Percentiles rank a stretch among this genome's conserved stretches.
Conservation (phyloP, 2,888 invertebrate genomes). For the Lepidocyrtoides sp. region DNA sequence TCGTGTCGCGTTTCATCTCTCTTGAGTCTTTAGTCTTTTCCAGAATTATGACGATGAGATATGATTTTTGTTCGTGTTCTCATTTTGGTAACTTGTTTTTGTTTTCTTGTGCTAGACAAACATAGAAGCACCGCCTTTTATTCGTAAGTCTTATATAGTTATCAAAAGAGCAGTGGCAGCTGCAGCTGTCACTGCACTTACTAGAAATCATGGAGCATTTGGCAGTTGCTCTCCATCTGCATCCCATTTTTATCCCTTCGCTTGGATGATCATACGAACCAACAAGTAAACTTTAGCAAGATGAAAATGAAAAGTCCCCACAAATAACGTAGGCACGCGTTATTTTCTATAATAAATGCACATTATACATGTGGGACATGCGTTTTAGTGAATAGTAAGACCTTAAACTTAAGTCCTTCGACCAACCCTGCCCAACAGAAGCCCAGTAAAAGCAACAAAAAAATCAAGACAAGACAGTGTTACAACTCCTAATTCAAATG, state of each 20-base stretch:
- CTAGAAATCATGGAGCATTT: conserved; percentile 41
- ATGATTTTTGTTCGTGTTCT: conserved; percentile 29
- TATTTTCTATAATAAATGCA: conserved; percentile 34
- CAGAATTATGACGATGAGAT: background rate
- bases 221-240: conserved; percentile 66
- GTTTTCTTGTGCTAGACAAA: conserved; percentile 16
- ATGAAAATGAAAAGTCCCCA: background rate
- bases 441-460: background rate
- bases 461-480: background rate
- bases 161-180: conserved; percentile 49
- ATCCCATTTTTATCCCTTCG: conserved; percentile 59
- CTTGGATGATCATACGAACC: conserved; percentile 39
- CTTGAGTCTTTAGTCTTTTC: background rate
- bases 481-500: background rate
- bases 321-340: conserved; percentile 43
- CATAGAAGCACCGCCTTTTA: background rate
- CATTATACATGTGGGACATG: conserved; percentile 9
- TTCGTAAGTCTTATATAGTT: background rate
- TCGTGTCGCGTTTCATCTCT: background rate
- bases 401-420: background rate
- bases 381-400: background rate
- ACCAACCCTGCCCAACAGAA: background rate
- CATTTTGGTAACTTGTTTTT: conserved; percentile 39
- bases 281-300: background rate
- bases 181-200: conserved; percentile 56